phyloP scores from a whole-genome alignment of 2,888 invertebrate species.

The Trachelus iudaicus region DNA sequence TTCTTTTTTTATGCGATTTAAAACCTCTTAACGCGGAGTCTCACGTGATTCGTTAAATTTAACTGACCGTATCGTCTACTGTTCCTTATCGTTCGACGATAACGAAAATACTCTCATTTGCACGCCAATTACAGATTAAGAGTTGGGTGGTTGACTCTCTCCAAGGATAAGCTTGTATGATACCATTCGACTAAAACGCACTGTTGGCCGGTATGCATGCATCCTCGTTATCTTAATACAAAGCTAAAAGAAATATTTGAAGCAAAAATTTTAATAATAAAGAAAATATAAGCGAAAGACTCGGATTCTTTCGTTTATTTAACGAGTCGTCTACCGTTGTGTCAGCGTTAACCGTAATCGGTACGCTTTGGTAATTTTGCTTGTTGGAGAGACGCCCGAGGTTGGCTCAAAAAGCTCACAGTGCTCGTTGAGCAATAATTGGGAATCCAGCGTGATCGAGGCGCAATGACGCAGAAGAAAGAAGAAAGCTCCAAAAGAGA shows the following conservation, averaged over 20 bases:
- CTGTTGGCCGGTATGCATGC: background rate
- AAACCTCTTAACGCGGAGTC: background rate
- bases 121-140: background rate
- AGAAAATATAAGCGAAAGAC: background rate
- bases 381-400: background rate
- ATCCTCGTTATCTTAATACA: background rate
- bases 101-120: background rate
- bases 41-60: background rate
- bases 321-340: background rate
- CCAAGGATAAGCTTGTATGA: background rate
- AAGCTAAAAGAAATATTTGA: background rate
- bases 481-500: background rate
- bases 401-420: background rate
- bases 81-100: background rate
- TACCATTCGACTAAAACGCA: background rate
- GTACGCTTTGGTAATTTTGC: background rate
- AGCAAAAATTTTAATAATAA: background rate
- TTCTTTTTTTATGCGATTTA: background rate
- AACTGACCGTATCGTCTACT: background rate
- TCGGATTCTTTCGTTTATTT: background rate
- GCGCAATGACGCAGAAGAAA: background rate
- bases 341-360: background rate
- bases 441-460: background rate
- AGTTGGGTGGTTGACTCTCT: background rate
- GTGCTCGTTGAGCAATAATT: background rate